Evolutionary conservation across 2,113 vertebrate genomes (phyloP).

Genomic region (Toxotes chatareus): DNA sequence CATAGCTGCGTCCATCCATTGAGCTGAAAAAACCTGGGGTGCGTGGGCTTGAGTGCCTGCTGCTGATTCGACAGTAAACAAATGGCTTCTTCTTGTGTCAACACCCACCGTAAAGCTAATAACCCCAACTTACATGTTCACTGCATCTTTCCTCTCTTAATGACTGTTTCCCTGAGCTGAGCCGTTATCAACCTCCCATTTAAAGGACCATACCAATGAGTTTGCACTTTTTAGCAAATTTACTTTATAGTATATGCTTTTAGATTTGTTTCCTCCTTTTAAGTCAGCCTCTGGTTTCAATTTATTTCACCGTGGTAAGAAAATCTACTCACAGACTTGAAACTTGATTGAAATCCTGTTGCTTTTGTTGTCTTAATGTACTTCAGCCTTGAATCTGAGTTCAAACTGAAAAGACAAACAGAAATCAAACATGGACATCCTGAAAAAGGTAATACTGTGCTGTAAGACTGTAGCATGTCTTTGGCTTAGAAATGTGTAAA

Average conservation of each 20-base stretch:
- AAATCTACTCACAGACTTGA: not conserved
- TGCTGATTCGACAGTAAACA: constrained; percentile 67
- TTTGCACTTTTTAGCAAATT: not conserved
- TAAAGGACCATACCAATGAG: constrained; percentile 9
- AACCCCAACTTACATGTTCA: not conserved
- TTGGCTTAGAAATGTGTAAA: too few relatives aligned
- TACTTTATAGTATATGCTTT: not conserved
- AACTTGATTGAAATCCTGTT: not conserved
- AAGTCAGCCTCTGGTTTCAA: not conserved
- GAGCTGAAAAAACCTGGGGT: constrained; percentile 19
- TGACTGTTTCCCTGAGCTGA: not conserved
- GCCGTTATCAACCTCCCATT: not conserved
- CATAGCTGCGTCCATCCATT: constrained; percentile 53
- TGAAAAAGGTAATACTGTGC: not conserved
- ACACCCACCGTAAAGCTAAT: constrained; percentile 9
- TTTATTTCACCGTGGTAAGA: not conserved
- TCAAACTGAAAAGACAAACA: not conserved
- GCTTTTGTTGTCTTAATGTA: not conserved
- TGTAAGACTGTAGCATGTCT: not conserved
- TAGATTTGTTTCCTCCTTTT: not conserved
- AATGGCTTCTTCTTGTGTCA: constrained; percentile 32
- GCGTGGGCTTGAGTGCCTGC: constrained; percentile 22
- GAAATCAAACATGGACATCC: not conserved
- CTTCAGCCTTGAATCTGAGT: too few relatives aligned
- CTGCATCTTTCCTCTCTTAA: not conserved